Base-by-base conservation (phyloP, 2,113 vertebrate species). In the Odontophorus gujanensis region DNA sequence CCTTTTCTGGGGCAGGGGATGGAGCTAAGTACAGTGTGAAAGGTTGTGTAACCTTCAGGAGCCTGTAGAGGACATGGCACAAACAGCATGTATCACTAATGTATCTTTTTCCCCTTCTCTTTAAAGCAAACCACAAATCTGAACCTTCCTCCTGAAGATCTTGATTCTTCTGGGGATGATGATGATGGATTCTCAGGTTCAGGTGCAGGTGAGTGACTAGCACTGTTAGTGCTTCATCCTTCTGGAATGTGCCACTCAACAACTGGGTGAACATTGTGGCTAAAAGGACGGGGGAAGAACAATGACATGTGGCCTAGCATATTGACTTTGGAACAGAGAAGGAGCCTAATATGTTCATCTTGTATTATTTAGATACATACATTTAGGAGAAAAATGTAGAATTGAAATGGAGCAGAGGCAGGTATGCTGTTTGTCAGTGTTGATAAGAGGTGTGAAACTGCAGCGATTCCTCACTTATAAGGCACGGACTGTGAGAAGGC, bases 151-250 rank as follows among this genome's bases (percentile, higher is more conserved):
- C 97, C 97, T 28, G 98, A 98, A 86, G 98, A 99, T 51, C 94
- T 96, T 12, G 98, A 98, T 36, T 97, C 97, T 72, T 98, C 98
- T 26, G 98, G 97, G 26, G 96, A 98, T 43, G 96, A 98, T 0
- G 95, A 97, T 0, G 98, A 98, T 2, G 34, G 63, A 1, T 97
- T 96, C 84, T 99, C 98, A 30, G 98, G 98, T 43, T 98, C 98
- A 6, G 98, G 98, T 5, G 91, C 87, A 93, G 97, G 97, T 97
- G 76, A 96, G 96, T 87, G 90, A n/a, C 57, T 51, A 59, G 32
- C 22, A n/a, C 45, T 90, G 32, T 48, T 25, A 16, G 34, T 81
- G 63, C 57, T 78, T 75, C 73, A 79, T 79, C 61, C 51, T 78
- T 75, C 57, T 28, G 32, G 83, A 75, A 59, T 40, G 50, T 67